phyloP scores from a whole-genome alignment of 53 echinoderm and acorn worm species.

The Actinopyga echinites region DNA sequence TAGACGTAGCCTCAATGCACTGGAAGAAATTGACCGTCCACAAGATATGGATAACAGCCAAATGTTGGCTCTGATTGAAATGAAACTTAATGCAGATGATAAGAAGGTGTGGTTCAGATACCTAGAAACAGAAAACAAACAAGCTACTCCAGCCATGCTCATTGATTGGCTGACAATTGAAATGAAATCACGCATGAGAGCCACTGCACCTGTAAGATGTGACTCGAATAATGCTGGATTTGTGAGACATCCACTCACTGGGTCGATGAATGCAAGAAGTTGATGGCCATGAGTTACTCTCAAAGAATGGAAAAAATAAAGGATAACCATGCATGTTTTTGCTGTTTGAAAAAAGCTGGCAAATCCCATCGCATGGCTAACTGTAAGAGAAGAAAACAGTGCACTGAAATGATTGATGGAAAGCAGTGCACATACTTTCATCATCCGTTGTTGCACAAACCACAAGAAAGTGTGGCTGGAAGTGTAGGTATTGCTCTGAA shows the following conservation, averaged over 20 bases:
- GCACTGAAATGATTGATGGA: conserved; percentile 52
- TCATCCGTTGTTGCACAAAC: conserved; percentile 49
- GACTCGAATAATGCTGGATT: conserved; percentile 47
- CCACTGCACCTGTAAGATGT: conserved; percentile 56
- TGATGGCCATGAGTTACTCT: not conserved
- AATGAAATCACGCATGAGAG: conserved; percentile 60
- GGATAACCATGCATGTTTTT: conserved; percentile 65
- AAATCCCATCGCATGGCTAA: conserved; percentile 49
- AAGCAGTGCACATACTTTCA: conserved; percentile 50
- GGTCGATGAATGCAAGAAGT: conserved; percentile 62
- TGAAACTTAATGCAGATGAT: conserved; percentile 46
- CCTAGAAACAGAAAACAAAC: conserved; percentile 5
- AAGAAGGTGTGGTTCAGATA: conserved; percentile 46
- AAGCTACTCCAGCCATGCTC: conserved; percentile 7
- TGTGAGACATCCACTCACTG: conserved; percentile 59
- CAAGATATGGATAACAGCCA: conserved; percentile 62
- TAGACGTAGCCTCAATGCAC: conserved; percentile 53
- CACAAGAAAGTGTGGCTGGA: not conserved
- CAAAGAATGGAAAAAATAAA: conserved; percentile 56
- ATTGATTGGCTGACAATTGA: conserved; percentile 54
- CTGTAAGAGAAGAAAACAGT: conserved; percentile 60
- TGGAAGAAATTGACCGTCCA: conserved; percentile 42
- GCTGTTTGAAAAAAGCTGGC: conserved; percentile 73
- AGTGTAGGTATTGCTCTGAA: conserved; percentile 9
- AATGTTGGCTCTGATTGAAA: conserved; percentile 48